Percentiles rank a stretch among this genome's conserved stretches.
Conservation (phyloP, 2,888 invertebrate species). For the Apodemia zela region DNA sequence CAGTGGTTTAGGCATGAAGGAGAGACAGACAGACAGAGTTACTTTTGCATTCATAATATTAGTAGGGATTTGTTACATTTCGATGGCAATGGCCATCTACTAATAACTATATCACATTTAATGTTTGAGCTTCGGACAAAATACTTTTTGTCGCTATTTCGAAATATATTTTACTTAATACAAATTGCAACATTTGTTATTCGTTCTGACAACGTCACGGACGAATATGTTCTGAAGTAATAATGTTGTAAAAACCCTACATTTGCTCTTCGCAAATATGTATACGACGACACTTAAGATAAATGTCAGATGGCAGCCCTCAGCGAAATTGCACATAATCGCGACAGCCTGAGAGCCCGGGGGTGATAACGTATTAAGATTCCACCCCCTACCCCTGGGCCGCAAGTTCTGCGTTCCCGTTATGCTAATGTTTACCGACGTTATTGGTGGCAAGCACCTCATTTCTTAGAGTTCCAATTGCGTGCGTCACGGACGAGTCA, state of each 20-base stretch:
- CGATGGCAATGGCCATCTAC: too few species aligned
- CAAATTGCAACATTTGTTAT: neutral
- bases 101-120: too few species aligned
- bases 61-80: too few species aligned
- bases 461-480: slow-evolving; percentile 9
- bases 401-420: slow-evolving; percentile 63
- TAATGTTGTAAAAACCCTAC: slow-evolving; percentile 3
- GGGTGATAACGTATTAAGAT: slow-evolving; percentile 49
- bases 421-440: slow-evolving; percentile 62
- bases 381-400: slow-evolving; percentile 42
- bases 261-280: slow-evolving; percentile 14
- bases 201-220: neutral
- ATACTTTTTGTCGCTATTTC: too few species aligned
- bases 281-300: slow-evolving; percentile 20
- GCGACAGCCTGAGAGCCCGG: slow-evolving; percentile 24
- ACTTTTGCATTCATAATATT: too few species aligned
- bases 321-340: slow-evolving; percentile 51
- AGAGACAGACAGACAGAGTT: too few species aligned
- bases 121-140: too few species aligned
- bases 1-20: too few species aligned
- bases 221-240: neutral
- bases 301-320: slow-evolving; percentile 42
- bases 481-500: neutral
- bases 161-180: neutral
- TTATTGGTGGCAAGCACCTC: slow-evolving; percentile 40